Base-by-base conservation (phyloP, 2,797 vertebrate genomes). In the Sebastes matsubarae region DNA sequence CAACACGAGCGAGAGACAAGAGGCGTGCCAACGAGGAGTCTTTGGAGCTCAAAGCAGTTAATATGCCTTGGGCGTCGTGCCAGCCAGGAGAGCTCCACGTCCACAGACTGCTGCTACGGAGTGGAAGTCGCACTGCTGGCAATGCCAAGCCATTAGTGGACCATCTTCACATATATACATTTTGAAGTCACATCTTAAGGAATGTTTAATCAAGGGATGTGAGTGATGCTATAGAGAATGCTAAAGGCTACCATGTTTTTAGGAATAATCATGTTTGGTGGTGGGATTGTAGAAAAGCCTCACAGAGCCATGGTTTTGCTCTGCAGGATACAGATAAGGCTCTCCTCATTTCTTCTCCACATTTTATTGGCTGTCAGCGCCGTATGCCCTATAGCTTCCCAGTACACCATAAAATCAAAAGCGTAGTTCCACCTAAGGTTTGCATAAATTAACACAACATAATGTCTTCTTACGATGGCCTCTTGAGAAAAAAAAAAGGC, bases 301-400 rank as follows among this genome's bases (percentile, higher is more conserved):
- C 34, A 34, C 46, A 74, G 77, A 87, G 85, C 75, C 66, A 34
- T 64, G 83, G 80, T 75, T 50, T 79, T 72, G 36, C 77, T 87
- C 88, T 93, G 89, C 85, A 87, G 86, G 81, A 87, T 77, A 60
- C 67, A 90, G 90, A 93, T 93, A 93, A 92, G 86, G 52, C 80
- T 86, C 61, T 72, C 55, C 30, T 72, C 75, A 60, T 81, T 83
- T 77, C 72, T 84, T 80, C 84, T 84, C 72, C 63, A 16, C 34
- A 57, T 87, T 86, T 88, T 82, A 90, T 87, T 80, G 73, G 79
- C 87, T 63, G 72, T 90, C 87, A 85, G 55, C 9, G 50, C 5
- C 42, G 9, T 2, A 30, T 87, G 83, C 80, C 61, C 75, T 68
- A 32, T 66, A 82, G 86, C 78, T 55, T 83, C 63, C 54, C 67